Conservation (phyloP, 2,888 invertebrate species). For the Rosalia funebris region DNA sequence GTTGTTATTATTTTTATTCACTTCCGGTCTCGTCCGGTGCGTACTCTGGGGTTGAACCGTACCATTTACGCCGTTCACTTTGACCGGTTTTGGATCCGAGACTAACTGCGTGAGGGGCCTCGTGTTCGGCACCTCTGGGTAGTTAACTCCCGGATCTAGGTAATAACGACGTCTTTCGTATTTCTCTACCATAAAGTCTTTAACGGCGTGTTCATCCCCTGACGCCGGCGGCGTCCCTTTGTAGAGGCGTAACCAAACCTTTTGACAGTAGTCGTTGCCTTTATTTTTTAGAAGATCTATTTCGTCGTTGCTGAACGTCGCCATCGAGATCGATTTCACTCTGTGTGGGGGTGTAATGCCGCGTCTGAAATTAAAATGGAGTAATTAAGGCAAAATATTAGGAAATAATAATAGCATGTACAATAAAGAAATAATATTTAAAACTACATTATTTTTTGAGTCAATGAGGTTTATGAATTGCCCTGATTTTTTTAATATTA, state of each 20-base stretch:
- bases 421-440: too few species aligned
- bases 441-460: too few species aligned
- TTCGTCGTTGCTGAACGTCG: constrained; percentile 95
- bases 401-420: too few species aligned
- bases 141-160: constrained; percentile 48
- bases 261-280: constrained; percentile 94
- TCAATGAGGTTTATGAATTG: too few species aligned
- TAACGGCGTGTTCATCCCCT: constrained; percentile 90
- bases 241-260: constrained; percentile 92
- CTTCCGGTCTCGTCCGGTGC: constrained; percentile 51
- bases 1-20: constrained; percentile 40
- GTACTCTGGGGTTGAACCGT: constrained; percentile 35
- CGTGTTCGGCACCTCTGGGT: constrained; percentile 31
- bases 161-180: constrained; percentile 88
- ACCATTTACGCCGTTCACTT: constrained; percentile 45
- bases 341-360: constrained; percentile 98
- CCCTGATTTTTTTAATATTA: too few species aligned
- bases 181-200: constrained; percentile 93
- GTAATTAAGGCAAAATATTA: too few species aligned
- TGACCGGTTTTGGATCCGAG: constrained; percentile 42
- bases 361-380: constrained; percentile 76
- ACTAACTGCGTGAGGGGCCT: constrained; percentile 10
- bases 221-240: constrained; percentile 74
- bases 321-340: constrained; percentile 99
- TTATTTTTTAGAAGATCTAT: constrained; percentile 88